These are phyloP conservation scores for Lacerta agilis DNA, from an alignment of 2,797 vertebrate species.

Conservation along the genomic window DNA sequence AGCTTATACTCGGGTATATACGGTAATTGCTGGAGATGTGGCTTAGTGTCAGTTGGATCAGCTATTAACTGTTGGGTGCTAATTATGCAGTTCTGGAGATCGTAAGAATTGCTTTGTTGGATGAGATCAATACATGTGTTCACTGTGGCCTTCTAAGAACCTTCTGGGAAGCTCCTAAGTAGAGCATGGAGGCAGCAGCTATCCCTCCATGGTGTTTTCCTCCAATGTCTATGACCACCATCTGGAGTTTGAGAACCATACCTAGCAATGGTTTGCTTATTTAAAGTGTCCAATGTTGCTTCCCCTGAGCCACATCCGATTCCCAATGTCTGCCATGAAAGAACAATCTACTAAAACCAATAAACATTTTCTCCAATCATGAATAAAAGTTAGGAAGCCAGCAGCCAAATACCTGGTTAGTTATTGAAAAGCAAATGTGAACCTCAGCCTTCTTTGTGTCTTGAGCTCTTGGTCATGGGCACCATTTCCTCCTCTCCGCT, in stretches of 20 bases:
- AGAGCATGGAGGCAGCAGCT: not conserved
- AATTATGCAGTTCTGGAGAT: not conserved
- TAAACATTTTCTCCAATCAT: not conserved
- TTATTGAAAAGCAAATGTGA: not conserved
- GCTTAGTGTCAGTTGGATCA: not conserved
- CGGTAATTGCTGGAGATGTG: no score
- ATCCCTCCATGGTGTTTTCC: not conserved
- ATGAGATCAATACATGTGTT: not conserved
- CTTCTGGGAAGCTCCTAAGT: not conserved
- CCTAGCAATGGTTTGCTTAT: not conserved
- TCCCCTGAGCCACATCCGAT: not conserved
- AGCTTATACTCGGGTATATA: no score
- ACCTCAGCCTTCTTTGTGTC: not conserved
- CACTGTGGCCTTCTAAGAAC: not conserved
- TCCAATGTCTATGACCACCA: not conserved
- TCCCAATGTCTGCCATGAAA: not conserved
- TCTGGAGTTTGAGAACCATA: not conserved
- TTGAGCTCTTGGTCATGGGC: not conserved
- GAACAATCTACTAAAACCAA: not conserved
- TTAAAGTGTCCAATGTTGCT: not conserved
- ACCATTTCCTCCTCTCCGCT: not conserved
- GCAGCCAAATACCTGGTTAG: not conserved
- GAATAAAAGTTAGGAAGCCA: not conserved
- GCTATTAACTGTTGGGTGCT: not conserved
- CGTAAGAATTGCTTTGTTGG: not conserved